These are phyloP conservation scores for Heterocephalus glaber DNA, from an alignment of 2,113 vertebrate species.

Conservation along the genomic window DNA sequence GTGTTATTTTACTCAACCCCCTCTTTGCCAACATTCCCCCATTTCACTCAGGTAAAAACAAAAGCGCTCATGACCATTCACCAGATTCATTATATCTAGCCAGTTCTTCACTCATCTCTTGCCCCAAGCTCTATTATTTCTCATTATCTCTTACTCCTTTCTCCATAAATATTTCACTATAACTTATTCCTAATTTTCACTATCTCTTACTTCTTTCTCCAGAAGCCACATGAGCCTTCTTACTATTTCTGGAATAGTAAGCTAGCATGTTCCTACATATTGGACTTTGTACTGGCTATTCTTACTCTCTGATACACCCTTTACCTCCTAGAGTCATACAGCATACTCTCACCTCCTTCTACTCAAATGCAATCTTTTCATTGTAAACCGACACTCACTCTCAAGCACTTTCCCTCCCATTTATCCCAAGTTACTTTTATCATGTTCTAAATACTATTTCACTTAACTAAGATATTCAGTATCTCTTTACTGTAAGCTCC, in stretches of 20 bases:
- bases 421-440: not conserved
- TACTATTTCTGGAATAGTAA: not conserved
- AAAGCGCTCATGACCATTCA: not conserved
- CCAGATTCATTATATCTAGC: not conserved
- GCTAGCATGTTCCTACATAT: not conserved
- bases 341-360: not conserved
- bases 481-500: not conserved
- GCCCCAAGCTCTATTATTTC: not conserved
- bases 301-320: not conserved
- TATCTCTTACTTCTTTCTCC: not conserved
- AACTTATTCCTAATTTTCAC: not conserved
- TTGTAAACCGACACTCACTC: not conserved
- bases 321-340: not conserved
- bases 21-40: not conserved
- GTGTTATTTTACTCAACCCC: not conserved
- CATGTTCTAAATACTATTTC: conserved; percentile 14
- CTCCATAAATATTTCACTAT: not conserved
- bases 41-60: not conserved
- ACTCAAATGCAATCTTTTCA: not conserved
- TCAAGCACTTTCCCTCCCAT: not conserved
- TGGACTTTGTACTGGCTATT: not conserved
- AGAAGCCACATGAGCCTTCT: not conserved
- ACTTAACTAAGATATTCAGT: conserved; percentile 28
- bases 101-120: not conserved
- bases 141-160: not conserved